These are phyloP conservation scores for Nesometra sesokonis DNA, from an alignment of 35 echinoderm and acorn worm genomes.

Conservation along the genomic window DNA sequence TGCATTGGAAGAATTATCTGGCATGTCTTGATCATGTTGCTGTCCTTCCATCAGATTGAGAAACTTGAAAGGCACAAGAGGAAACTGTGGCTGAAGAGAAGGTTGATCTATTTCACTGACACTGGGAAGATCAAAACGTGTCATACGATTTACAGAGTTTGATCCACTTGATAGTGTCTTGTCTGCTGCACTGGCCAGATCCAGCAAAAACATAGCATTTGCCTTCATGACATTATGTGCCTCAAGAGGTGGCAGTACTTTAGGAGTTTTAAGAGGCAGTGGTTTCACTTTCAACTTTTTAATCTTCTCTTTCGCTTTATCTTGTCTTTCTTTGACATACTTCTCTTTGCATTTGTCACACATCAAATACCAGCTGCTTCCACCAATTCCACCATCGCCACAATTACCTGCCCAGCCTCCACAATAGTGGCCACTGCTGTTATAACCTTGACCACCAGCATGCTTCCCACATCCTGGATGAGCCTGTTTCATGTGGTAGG, in stretches of 20 bases:
- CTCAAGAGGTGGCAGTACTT: slow-evolving; percentile 70
- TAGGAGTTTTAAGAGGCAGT: slow-evolving; percentile 60
- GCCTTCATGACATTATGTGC: slow-evolving; percentile 98
- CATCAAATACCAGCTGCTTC: slow-evolving; percentile 97
- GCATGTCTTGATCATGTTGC: background rate
- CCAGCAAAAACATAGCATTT: slow-evolving; percentile 90
- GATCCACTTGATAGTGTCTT: slow-evolving; percentile 29
- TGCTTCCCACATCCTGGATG: slow-evolving; percentile 88
- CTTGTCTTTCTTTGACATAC: slow-evolving; percentile 75
- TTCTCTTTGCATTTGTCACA: slow-evolving; percentile 82
- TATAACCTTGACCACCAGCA: slow-evolving; percentile 87
- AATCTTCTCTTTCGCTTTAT: slow-evolving; percentile 80
- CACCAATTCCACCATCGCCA: slow-evolving; percentile 72
- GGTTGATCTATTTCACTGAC: slow-evolving; percentile 53
- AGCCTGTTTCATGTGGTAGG: slow-evolving; percentile 88
- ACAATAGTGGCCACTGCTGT: slow-evolving; percentile 90
- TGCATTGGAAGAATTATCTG: background rate
- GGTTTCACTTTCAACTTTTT: slow-evolving; percentile 80
- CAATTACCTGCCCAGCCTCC: slow-evolving; percentile 95
- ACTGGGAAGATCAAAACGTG: slow-evolving; percentile 77
- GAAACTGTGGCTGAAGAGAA: slow-evolving; percentile 32
- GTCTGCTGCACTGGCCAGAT: slow-evolving; percentile 75
- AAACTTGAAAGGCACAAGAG: slow-evolving; percentile 70
- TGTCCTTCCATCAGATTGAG: slow-evolving; percentile 31
- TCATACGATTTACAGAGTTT: slow-evolving; percentile 38